Conservation (phyloP, 2,888 invertebrate genomes). For the Limenitis camilla region DNA sequence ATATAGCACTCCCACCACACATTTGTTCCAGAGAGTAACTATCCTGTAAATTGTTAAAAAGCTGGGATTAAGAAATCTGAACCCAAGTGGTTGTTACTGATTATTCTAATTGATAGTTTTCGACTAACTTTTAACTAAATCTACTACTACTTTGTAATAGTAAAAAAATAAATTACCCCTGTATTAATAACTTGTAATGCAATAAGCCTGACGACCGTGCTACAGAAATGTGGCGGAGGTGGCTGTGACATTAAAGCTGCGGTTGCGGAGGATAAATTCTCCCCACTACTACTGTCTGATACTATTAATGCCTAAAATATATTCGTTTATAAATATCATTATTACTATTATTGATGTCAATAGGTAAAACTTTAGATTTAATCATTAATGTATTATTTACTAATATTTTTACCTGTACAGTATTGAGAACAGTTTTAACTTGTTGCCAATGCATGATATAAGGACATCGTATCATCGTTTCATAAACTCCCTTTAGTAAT, state of each 20-base stretch:
- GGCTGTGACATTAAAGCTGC: slow-evolving; percentile 92
- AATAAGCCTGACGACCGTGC: slow-evolving; percentile 95
- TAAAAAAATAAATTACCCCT: slow-evolving; percentile 74
- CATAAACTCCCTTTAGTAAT: slow-evolving; percentile 94
- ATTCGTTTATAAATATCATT: not conserved
- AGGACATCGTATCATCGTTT: slow-evolving; percentile 93
- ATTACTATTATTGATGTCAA: not conserved
- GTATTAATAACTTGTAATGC: slow-evolving; percentile 96
- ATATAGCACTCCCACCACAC: slow-evolving; percentile 92
- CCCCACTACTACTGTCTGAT: slow-evolving; percentile 80
- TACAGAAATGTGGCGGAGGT: slow-evolving; percentile 95
- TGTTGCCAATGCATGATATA: slow-evolving; percentile 98
- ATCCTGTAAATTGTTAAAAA: slow-evolving; percentile 72
- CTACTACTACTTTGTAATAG: too few relatives aligned
- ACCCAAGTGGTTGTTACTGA: too few relatives aligned
- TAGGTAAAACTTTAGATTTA: not conserved
- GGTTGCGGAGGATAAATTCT: slow-evolving; percentile 87
- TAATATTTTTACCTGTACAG: slow-evolving; percentile 81
- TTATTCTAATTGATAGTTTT: too few relatives aligned
- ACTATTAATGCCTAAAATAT: slow-evolving; percentile 81
- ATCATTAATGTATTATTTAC: not conserved
- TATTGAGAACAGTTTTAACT: slow-evolving; percentile 88
- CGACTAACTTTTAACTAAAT: too few relatives aligned
- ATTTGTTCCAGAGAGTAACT: slow-evolving; percentile 94
- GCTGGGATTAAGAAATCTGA: too few relatives aligned